Evolutionary conservation across 2,888 invertebrate genomes (phyloP).

Genomic region (Vesta saturnalis): DNA sequence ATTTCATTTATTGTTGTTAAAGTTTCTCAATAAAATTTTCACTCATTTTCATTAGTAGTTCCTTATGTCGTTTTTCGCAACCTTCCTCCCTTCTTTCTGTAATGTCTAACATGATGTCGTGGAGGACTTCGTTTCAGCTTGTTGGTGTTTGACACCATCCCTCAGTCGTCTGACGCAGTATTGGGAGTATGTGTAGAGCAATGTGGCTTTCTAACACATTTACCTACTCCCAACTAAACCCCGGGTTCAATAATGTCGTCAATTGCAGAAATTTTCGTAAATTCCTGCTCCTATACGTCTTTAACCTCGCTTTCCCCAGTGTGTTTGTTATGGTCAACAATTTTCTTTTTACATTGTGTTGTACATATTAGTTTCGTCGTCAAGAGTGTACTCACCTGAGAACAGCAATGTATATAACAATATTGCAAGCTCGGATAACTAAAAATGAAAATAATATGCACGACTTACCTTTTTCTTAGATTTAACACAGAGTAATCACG

Average conservation of each 20-base stretch:
- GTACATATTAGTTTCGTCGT: neutral
- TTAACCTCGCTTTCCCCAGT: slow-evolving; percentile 22
- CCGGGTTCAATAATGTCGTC: slow-evolving; percentile 43
- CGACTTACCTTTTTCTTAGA: too few species aligned
- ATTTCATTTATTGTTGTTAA: neutral
- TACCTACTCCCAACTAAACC: too few species aligned
- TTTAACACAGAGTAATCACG: too few species aligned
- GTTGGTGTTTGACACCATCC: neutral
- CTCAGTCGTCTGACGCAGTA: neutral
- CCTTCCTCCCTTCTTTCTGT: neutral
- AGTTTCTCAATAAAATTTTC: neutral
- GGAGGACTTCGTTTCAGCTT: neutral
- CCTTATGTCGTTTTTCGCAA: neutral
- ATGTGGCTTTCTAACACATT: too few species aligned
- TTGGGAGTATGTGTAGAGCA: neutral
- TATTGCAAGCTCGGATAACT: too few species aligned
- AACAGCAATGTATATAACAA: too few species aligned
- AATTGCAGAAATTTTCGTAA: too few species aligned
- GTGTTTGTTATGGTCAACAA: too few species aligned
- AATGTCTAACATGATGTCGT: neutral
- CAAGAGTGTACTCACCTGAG: neutral
- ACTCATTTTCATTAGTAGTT: neutral
- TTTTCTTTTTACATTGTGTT: slow-evolving; percentile 23
- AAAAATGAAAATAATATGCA: too few species aligned
- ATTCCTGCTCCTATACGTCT: slow-evolving; percentile 38